Evolutionary conservation across 2,888 invertebrate genomes (phyloP).

Genomic region (Polymixis lichenea): DNA sequence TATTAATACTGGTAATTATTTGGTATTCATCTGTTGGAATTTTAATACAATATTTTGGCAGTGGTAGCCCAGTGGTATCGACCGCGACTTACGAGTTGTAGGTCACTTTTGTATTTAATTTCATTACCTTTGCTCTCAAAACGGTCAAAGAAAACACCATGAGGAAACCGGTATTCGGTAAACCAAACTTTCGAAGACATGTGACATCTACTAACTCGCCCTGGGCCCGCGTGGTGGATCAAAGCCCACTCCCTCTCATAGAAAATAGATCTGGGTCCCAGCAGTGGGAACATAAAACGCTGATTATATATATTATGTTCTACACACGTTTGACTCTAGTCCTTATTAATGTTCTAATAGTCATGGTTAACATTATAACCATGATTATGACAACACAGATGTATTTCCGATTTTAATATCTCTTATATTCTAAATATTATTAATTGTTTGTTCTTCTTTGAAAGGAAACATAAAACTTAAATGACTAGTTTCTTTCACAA

Average conservation of each 20-base stretch:
- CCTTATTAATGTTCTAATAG: not conserved
- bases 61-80: no score
- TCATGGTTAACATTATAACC: not conserved
- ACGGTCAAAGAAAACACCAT: no score
- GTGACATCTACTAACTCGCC: no score
- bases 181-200: no score
- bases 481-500: slow-evolving; percentile 4
- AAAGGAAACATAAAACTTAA: slow-evolving; percentile 14
- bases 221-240: no score
- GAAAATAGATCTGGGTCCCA: no score
- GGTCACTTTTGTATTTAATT: no score
- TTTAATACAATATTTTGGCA: not conserved
- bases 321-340: not conserved
- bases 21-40: not conserved
- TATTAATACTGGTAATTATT: not conserved
- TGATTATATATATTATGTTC: not conserved
- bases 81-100: no score
- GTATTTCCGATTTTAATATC: not conserved
- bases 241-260: no score
- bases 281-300: no score
- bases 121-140: no score
- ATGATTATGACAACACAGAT: not conserved
- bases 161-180: no score
- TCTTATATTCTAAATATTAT: not conserved
- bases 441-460: not conserved